These are phyloP conservation scores for Bombus confusus DNA, from an alignment of 1,140 invertebrate genomes.

Conservation along the genomic window DNA sequence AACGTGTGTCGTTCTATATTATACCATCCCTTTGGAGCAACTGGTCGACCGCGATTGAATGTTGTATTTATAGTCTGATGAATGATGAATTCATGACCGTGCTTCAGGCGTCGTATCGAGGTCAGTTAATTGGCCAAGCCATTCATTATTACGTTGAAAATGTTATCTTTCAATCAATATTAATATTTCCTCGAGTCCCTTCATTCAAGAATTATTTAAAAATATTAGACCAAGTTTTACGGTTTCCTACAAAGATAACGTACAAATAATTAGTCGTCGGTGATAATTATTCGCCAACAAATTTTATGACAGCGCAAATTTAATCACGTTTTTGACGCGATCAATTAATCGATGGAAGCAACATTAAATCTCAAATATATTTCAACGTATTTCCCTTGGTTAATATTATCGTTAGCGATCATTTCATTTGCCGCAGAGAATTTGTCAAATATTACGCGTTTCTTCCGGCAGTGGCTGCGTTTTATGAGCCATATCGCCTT, in stretches of 20 bases:
- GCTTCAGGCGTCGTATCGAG: too few species aligned
- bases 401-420: not conserved
- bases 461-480: not conserved
- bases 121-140: not conserved
- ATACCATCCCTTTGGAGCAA: not conserved
- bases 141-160: not conserved
- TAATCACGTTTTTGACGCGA: not conserved
- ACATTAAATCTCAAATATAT: not conserved
- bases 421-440: not conserved
- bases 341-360: not conserved
- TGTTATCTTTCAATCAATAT: too few species aligned
- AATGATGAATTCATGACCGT: not conserved
- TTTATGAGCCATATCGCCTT: conserved; percentile 23
- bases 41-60: not conserved
- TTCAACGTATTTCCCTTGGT: not conserved
- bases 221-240: not conserved
- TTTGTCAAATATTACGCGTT: conserved; percentile 28
- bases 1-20: not conserved
- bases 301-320: not conserved
- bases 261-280: too few species aligned
- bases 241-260: too few species aligned
- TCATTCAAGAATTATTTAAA: not conserved
- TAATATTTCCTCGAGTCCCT: not conserved
- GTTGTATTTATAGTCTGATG: not conserved
- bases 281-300: not conserved